Conservation (phyloP, 2,113 vertebrate species). For the Corvus hawaiiensis region DNA sequence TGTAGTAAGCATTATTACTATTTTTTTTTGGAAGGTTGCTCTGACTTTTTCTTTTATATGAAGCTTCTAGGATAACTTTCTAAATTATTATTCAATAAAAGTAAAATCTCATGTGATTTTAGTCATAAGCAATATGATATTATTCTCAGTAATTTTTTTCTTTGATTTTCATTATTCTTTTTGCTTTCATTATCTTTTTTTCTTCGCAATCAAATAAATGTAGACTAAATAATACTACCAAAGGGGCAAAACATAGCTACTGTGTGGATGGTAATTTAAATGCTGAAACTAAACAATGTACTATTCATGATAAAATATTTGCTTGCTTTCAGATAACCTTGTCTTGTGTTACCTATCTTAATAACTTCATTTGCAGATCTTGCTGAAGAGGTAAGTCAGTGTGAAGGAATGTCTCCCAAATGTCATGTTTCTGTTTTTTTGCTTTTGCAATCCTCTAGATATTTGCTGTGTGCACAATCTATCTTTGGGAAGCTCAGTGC, state of each 20-base stretch:
- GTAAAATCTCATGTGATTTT: not conserved
- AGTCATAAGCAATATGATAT: not conserved
- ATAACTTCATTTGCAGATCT: slow-evolving; percentile 29
- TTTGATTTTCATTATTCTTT: not conserved
- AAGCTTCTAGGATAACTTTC: not conserved
- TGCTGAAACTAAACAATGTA: not conserved
- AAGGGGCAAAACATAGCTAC: not conserved
- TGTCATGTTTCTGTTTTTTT: slow-evolving; percentile 11
- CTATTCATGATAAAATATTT: not conserved
- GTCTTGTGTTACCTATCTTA: not conserved
- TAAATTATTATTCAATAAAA: not conserved
- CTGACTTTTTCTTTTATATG: not conserved
- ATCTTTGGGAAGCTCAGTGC: slow-evolving; percentile 19
- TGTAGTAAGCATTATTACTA: not conserved
- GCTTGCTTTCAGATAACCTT: not conserved
- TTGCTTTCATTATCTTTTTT: not conserved
- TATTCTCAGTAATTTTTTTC: not conserved
- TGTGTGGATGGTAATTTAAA: not conserved
- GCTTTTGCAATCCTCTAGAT: slow-evolving; percentile 20
- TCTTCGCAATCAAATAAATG: not conserved
- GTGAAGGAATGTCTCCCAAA: not conserved
- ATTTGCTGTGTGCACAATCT: slow-evolving; percentile 26
- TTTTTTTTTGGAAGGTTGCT: not conserved
- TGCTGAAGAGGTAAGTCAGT: not conserved
- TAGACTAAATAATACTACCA: not conserved